Conservation (phyloP, 2,888 invertebrate genomes). For the Carcina quercana region DNA sequence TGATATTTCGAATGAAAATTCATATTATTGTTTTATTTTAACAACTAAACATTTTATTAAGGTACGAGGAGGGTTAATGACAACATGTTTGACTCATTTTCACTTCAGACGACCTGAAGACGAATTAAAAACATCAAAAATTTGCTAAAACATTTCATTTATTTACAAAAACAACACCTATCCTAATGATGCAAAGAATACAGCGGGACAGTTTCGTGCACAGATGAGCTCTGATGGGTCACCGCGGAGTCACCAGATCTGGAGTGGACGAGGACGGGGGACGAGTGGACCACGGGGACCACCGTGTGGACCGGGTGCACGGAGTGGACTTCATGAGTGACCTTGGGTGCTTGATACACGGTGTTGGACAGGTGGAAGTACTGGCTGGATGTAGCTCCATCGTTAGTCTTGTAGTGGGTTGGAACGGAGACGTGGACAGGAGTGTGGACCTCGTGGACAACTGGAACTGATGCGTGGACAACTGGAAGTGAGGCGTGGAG, state of each 20-base stretch:
- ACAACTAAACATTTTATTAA: too few species aligned
- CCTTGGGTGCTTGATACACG: background rate
- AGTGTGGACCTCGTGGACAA: slow-evolving; percentile 13
- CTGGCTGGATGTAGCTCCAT: slow-evolving; percentile 10
- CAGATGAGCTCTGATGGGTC: slow-evolving; percentile 65
- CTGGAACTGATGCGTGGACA: too few species aligned
- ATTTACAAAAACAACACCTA: background rate
- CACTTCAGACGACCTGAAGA: too few species aligned
- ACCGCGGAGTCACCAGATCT: slow-evolving; percentile 55
- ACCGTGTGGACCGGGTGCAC: slow-evolving; percentile 34
- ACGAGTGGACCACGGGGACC: slow-evolving; percentile 23
- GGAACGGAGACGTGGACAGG: slow-evolving; percentile 20
- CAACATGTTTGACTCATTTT: too few species aligned
- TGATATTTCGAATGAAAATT: too few species aligned
- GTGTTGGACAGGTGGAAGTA: slow-evolving; percentile 6
- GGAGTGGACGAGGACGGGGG: slow-evolving; percentile 34
- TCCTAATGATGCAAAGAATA: slow-evolving; percentile 36
- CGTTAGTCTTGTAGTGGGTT: slow-evolving; percentile 3
- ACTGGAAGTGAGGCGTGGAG: too few species aligned
- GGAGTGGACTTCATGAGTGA: background rate
- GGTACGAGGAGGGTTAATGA: too few species aligned
- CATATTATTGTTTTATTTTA: too few species aligned
- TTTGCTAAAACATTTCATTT: background rate
- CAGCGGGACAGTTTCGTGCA: slow-evolving; percentile 46
- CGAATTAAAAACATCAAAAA: background rate